Base-by-base conservation (phyloP, 2,888 invertebrate species). In the Ormyrus rosae region DNA sequence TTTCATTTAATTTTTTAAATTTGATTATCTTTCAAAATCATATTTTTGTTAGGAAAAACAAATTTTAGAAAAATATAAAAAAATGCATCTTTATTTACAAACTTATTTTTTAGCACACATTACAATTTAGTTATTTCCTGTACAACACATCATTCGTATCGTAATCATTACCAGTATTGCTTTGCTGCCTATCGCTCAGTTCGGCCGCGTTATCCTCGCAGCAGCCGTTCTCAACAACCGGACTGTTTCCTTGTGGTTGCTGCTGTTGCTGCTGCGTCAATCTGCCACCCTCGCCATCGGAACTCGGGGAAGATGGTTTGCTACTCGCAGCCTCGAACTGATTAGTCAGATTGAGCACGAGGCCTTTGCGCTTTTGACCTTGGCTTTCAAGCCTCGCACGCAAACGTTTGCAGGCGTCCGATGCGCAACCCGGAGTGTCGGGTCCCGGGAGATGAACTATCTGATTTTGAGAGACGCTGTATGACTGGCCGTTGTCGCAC, bases 401-500 rank as follows among this genome's bases (percentile, higher is more conserved):
- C 11, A 63, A 13, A 61, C 73, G 79, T 34, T 73, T 72, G 76
- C 72, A 69, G n/a, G 45, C 6, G 46, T 46, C 19, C 48, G 71
- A 61, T 46, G 10, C 46, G 68, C 72, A 72, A 58, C 19, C 45
- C 60, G 80, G 46, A 61, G 82, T 90, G 86, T 92, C 92, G 82
- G 94, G 93, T 84, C 94, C 94, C 84, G 96, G 95, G 84, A 97
- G 92, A 86, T 96, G 95, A 83, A 97, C 94, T 86, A 97, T 96
- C 92, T 96, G 96, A 91, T 97, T 97, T 86, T 96, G 97, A 65
- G 97, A 97, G 50, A 97, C 97, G 90, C 96, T 96, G 91, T 97
- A 97, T 84, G 95, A 95, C 86, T 95, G 94, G 56, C 97, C 97
- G 90, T 96, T 96, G 86, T 95, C 95, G 89, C 96, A 96, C 1